A percentile compares a stretch with the other conserved stretches of the same genome.
Evolutionary conservation across 2,888 invertebrate species (phyloP).

Genomic region (Beris morrisii): DNA sequence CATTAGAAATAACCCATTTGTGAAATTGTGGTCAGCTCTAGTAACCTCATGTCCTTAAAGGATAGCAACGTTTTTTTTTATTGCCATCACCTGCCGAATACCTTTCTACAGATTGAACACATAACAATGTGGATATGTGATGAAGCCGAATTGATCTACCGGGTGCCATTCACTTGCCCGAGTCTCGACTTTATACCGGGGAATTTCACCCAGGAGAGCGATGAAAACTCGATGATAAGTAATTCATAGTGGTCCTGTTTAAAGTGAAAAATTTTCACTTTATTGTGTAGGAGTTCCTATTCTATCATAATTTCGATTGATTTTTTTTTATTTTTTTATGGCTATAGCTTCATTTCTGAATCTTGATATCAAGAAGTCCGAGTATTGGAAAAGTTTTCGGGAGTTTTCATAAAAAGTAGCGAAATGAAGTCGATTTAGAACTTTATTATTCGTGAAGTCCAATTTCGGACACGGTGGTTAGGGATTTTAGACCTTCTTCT

Average conservation of each 20-base stretch:
- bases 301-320: too few species aligned
- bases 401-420: too few species aligned
- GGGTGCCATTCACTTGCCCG: slow-evolving; percentile 24
- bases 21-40: slow-evolving; percentile 23
- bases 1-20: slow-evolving; percentile 25
- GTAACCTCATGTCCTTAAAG: not conserved
- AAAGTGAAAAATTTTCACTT: too few species aligned
- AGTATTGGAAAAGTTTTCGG: too few species aligned
- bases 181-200: not conserved
- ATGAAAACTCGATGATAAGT: slow-evolving; percentile 29
- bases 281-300: too few species aligned
- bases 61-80: slow-evolving; percentile 12
- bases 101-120: slow-evolving; percentile 6
- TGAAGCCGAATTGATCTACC: slow-evolving; percentile 21
- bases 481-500: too few species aligned
- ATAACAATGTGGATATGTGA: not conserved
- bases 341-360: too few species aligned
- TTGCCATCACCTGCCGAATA: slow-evolving; percentile 4
- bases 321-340: too few species aligned
- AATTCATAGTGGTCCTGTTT: slow-evolving; percentile 10
- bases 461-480: too few species aligned
- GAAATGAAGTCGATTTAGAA: too few species aligned
- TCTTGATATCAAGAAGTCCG: too few species aligned
- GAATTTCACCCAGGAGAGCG: slow-evolving; percentile 23
- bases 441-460: too few species aligned